A percentile compares a stretch with the other conserved stretches of the same genome.
phyloP scores from a whole-genome alignment of 1,140 invertebrate species.

The Oppia nitens region DNA sequence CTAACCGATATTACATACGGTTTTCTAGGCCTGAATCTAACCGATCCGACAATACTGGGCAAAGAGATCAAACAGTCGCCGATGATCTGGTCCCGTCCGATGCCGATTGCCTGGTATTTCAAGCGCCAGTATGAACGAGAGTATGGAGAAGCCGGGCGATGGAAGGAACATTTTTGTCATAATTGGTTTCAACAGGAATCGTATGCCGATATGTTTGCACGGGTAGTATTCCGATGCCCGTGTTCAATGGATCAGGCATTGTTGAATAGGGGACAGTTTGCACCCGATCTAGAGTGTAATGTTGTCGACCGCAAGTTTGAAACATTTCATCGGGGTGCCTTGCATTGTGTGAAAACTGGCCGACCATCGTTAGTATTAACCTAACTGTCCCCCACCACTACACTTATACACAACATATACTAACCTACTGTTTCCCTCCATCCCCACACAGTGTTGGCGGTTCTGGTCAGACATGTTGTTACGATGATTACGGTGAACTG shows the following conservation, averaged over 20 bases:
- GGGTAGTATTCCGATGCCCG: constrained; percentile 59
- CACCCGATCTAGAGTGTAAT: constrained; percentile 79
- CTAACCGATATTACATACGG: constrained; percentile 59
- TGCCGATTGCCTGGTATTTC: constrained; percentile 84
- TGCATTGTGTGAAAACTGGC: constrained; percentile 81
- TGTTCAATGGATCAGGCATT: constrained; percentile 78
- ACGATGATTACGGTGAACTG: constrained; percentile 70
- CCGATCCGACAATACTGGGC: constrained; percentile 40
- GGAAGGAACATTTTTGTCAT: constrained; percentile 62
- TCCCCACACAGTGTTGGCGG: constrained; percentile 48
- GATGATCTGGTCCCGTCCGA: constrained; percentile 72
- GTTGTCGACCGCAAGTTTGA: constrained; percentile 64
- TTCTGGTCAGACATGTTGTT: constrained; percentile 90
- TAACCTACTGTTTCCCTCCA: too few relatives aligned
- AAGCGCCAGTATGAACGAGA: constrained; percentile 60
- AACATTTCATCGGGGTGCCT: constrained; percentile 66
- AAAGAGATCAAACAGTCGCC: constrained; percentile 53
- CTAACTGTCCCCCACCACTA: too few relatives aligned
- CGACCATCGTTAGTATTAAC: constrained; percentile 71
- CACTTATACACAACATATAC: too few relatives aligned
- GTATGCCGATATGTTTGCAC: constrained; percentile 67
- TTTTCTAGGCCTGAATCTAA: constrained; percentile 78
- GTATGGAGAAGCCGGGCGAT: constrained; percentile 45
- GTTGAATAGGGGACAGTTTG: constrained; percentile 72
- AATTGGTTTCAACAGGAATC: constrained; percentile 72